Evolutionary conservation across 2,888 invertebrate genomes (phyloP).

Genomic region (Cephus rjabovi): DNA sequence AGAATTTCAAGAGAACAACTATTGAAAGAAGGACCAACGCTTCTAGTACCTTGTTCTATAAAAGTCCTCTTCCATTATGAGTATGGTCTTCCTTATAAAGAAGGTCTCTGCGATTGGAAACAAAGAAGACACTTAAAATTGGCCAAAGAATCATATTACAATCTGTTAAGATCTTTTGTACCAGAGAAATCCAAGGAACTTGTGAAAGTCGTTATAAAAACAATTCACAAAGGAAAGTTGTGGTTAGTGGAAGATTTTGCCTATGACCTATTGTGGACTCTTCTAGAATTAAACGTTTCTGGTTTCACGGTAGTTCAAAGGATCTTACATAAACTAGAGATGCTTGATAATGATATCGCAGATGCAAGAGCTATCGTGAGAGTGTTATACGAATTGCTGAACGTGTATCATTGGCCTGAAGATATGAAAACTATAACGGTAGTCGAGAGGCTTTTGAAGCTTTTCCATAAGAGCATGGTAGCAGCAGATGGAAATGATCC

Average conservation of each 20-base stretch:
- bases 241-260: slow-evolving; percentile 66
- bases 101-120: slow-evolving; percentile 41
- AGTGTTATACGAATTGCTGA: slow-evolving; percentile 69
- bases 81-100: slow-evolving; percentile 24
- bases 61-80: slow-evolving; percentile 44
- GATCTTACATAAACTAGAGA: slow-evolving; percentile 48
- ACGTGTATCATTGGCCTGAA: slow-evolving; percentile 66
- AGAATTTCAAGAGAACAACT: slow-evolving; percentile 38
- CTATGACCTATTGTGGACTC: slow-evolving; percentile 52
- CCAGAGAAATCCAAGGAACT: slow-evolving; percentile 56
- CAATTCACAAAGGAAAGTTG: slow-evolving; percentile 60
- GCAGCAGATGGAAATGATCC: slow-evolving; percentile 38
- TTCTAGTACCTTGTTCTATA: slow-evolving; percentile 42
- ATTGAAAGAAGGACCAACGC: slow-evolving; percentile 28
- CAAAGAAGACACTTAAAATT: slow-evolving; percentile 37
- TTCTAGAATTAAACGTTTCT: slow-evolving; percentile 45
- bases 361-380: slow-evolving; percentile 67
- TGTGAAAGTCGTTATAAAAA: slow-evolving; percentile 57
- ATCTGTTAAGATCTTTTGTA: slow-evolving; percentile 43
- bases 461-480: slow-evolving; percentile 65
- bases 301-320: slow-evolving; percentile 38
- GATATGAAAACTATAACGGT: slow-evolving; percentile 66
- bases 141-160: slow-evolving; percentile 43
- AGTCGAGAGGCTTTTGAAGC: slow-evolving; percentile 67
- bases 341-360: slow-evolving; percentile 48